Evolutionary conservation across 2,888 invertebrate genomes (phyloP).

Genomic region (Archips xylosteana): DNA sequence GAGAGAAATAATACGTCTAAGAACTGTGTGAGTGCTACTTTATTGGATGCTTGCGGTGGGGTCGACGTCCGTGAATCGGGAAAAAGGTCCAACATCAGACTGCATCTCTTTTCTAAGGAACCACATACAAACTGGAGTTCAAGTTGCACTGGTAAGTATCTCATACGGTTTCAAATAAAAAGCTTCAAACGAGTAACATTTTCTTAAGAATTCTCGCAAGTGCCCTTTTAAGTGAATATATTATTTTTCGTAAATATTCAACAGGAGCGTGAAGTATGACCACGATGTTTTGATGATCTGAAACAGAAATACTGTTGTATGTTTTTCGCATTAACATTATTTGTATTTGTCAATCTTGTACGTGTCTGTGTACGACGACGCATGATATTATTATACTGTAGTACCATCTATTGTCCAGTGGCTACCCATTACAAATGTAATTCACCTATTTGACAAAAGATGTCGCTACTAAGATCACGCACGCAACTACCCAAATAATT

Average conservation of each 20-base stretch:
- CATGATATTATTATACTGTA: no score
- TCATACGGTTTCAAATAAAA: constrained; percentile 1
- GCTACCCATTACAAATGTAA: no score
- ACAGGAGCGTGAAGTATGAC: constrained; percentile 73
- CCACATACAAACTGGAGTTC: neutral
- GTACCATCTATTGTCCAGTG: no score
- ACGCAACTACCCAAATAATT: no score
- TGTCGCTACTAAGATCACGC: no score
- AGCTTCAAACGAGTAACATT: neutral
- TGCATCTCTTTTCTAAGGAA: no score
- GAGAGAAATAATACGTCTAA: constrained; percentile 16
- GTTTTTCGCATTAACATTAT: no score
- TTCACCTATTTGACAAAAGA: no score
- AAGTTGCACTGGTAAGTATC: neutral
- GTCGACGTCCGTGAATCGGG: neutral
- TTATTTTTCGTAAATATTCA: constrained; percentile 61
- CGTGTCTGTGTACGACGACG: no score
- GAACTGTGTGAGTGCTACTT: neutral
- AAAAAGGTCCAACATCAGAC: neutral
- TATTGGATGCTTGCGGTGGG: constrained; percentile 11
- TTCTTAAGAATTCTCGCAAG: neutral
- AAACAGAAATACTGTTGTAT: constrained; percentile 33
- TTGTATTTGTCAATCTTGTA: no score
- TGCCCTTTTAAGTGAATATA: neutral
- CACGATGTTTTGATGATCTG: constrained; percentile 72